These are phyloP conservation scores for Pycnomerus fuliginosus DNA, from an alignment of 2,888 invertebrate species.

Conservation along the genomic window DNA sequence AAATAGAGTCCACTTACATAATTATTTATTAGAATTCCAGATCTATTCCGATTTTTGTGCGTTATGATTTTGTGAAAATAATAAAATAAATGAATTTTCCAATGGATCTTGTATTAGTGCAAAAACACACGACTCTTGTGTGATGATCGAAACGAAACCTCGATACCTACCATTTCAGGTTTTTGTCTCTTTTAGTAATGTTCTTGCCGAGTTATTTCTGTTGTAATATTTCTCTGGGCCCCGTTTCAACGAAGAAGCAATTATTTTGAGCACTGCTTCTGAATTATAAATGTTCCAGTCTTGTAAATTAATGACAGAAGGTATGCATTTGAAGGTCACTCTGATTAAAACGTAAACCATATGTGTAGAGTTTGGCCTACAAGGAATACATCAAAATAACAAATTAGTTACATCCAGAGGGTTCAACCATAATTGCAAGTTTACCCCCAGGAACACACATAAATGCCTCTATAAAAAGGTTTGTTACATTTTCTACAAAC, in stretches of 20 bases:
- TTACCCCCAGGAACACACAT: conserved; percentile 4
- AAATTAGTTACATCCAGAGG: conserved; percentile 1
- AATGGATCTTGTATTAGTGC: conserved; percentile 4
- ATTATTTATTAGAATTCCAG: too few species aligned
- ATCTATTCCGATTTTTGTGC: too few species aligned
- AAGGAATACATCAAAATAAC: conserved; percentile 9
- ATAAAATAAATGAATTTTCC: conserved; percentile 16
- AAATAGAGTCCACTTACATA: too few species aligned
- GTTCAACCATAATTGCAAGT: conserved; percentile 1
- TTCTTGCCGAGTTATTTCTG: conserved; percentile 13
- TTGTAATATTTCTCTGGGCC: conserved; percentile 22
- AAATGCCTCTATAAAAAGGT: conserved; percentile 10
- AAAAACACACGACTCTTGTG: conserved; percentile 5
- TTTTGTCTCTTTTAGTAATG: conserved; percentile 10
- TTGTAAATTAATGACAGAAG: conserved; percentile 27
- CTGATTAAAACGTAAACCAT: conserved; percentile 27
- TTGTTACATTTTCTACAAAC: too few species aligned
- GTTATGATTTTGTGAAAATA: too few species aligned
- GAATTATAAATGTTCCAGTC: conserved; percentile 26
- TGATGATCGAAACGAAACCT: conserved; percentile 11
- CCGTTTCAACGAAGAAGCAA: conserved; percentile 24
- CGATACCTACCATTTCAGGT: conserved; percentile 10
- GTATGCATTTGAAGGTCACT: conserved; percentile 28
- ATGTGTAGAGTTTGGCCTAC: conserved; percentile 20
- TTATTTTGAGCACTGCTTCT: conserved; percentile 24